These are phyloP conservation scores for Lindbergichthys nudifrons DNA, from an alignment of 2,797 vertebrate genomes.

Conservation along the genomic window DNA sequence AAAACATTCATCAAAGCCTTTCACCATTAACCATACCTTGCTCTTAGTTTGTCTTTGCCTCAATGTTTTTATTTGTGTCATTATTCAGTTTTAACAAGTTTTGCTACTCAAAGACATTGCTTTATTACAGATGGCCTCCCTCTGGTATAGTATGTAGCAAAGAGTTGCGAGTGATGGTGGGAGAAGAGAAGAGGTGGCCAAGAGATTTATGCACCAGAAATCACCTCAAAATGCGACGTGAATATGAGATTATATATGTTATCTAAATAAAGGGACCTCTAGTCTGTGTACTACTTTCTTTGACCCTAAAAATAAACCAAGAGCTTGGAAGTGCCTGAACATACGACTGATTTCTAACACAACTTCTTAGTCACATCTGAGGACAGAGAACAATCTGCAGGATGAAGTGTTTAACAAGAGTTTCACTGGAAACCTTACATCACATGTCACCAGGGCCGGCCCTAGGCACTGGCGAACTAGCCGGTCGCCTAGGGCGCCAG, in stretches of 20 bases:
- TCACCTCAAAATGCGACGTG: conserved; percentile 28
- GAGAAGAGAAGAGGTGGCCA: conserved; percentile 3
- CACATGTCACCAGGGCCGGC: no score
- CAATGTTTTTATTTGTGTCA: conserved; percentile 34
- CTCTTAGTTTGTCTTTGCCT: conserved; percentile 41
- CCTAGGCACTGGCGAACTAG: no score
- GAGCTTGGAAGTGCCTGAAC: conserved; percentile 92
- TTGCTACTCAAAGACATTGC: conserved; percentile 75
- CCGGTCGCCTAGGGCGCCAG: no score
- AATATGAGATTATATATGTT: conserved; percentile 81
- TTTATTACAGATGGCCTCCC: conserved; percentile 66
- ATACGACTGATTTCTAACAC: conserved; percentile 19
- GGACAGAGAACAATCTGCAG: not conserved
- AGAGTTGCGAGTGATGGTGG: conserved; percentile 20
- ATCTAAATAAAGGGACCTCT: conserved; percentile 87
- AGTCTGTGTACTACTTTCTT: conserved; percentile 91
- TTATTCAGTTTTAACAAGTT: conserved; percentile 64
- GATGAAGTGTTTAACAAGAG: no score
- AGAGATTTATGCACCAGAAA: conserved; percentile 15
- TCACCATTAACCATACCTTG: conserved; percentile 67
- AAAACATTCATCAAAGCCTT: conserved; percentile 68
- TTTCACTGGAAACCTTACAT: no score
- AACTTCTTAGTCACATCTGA: not conserved
- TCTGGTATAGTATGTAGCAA: conserved; percentile 83
- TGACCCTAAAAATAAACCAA: conserved; percentile 91